Evolutionary conservation across 2,113 vertebrate species (phyloP), one percentile per base, ranked within the genome.

Genomic region (Tretioscincus oriximinensis): DNA sequence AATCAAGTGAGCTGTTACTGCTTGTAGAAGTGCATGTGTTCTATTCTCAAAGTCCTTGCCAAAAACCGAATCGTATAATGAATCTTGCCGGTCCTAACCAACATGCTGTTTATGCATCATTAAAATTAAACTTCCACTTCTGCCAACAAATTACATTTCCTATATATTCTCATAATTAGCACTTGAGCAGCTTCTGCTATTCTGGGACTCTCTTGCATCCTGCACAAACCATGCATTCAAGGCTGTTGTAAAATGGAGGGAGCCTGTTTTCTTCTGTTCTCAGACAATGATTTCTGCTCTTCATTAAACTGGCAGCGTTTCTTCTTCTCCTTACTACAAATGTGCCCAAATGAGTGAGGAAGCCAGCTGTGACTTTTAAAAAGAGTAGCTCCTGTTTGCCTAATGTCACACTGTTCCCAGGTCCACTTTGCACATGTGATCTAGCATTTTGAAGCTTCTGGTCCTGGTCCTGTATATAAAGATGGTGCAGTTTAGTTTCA

Each of bases 121-220:
- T 90, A 88, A 88, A 88, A 88, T 78, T 76, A 81, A 87, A 87
- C 82, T 88, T 85, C 76, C 65, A 58, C 26, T 63, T 75, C 83
- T 86, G 83, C 68, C 85, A 31, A 77, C 70, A 29, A 51, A 45
- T 80, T 81, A 74, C 73, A 70, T 82, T 75, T 64, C 74, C 69
- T 73, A 16, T 81, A 28, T 69, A 81, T 21, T 84, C 81, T 78
- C 76, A 54, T 84, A 85, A 86, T 85, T 80, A 88, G 84, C 73
- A 70, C 70, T 80, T 67, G 47, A 68, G 74, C 64, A 80, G 14
- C 84, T 88, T 86, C 66, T 83, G 68, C 47, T 67, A 69, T 83
- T 84, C 66, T 29, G 65, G 35, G 65, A 81, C 51, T 26, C 51
- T 60, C 31, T 77, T 3, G 9, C n/a, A 35, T 81, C 66, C 73